Base-by-base conservation (phyloP, 2,888 invertebrate species). In the Mythimna loreyi region DNA sequence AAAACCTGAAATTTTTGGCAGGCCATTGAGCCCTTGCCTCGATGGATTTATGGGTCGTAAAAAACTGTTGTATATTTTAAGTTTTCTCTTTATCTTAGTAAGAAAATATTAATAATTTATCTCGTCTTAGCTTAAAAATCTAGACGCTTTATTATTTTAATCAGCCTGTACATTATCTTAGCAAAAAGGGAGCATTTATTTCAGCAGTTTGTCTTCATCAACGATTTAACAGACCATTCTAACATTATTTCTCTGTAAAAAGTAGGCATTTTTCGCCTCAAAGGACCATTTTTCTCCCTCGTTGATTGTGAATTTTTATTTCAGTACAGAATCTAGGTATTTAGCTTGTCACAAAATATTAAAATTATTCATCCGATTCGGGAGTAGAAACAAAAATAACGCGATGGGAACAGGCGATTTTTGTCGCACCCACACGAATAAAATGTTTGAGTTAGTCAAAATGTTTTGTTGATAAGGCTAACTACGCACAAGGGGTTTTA, bases 181-280 rank as follows among this genome's bases (percentile, higher is more conserved):
- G 50, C 33, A 33, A n/a, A 56, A 67, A 55, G 28, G 9, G 19
- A 33, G 49, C 52, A 55, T 67, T 79, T 63, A 67, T 68, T 49
- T 53, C n/a, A 64, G 57, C 8, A 59, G 49, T 70, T 77, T 62
- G 52, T 80, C 75, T 73, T 76, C 77, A 80, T 80, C 68, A 66
- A 47, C 52, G 25, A 60, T 71, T 68, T 56, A 79, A 63, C 75
- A 71, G 66, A 56, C 60, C 61, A 66, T 69, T 64, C 58, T 67
- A 65, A 71, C 47, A 58, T 61, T 65, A 80, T 78, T 78, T 68
- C 57, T 56, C 16, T 64, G 53, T n/a, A 49, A 55, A 75, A 64
- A 52, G 45, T 47, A n/a, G 33, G 60, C 57, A 43, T 30, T 68
- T 75, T 69, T 58, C 16, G 47, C 19, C 13, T 53, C 30, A 63